phyloP scores from a whole-genome alignment of 2,888 invertebrate genomes.

The Xanthia togata region DNA sequence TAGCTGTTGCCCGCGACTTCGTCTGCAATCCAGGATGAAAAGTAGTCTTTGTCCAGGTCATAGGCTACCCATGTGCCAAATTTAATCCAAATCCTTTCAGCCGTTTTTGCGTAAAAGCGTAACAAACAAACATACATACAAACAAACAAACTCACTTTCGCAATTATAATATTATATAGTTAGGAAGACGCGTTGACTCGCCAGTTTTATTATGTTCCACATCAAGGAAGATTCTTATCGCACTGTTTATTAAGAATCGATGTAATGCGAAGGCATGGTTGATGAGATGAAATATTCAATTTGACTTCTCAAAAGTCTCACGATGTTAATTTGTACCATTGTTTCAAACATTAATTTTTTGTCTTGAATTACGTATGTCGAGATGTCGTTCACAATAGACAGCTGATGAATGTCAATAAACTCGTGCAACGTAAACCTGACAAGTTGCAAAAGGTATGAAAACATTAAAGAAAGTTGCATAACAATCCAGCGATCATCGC shows the following conservation, averaged over 20 bases:
- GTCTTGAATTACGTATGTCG: conserved; percentile 7
- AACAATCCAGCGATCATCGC: conserved; percentile 30
- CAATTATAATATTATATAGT: no score
- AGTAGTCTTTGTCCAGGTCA: no score
- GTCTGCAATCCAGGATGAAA: no score
- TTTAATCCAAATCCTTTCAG: no score
- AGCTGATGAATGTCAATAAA: conserved; percentile 49
- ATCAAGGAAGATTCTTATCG: background rate
- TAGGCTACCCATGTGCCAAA: no score
- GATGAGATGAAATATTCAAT: conserved; percentile 28
- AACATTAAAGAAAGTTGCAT: conserved; percentile 32
- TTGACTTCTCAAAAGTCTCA: conserved; percentile 36
- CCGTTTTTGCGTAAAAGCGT: no score
- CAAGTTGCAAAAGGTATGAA: conserved; percentile 42
- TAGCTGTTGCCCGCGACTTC: no score
- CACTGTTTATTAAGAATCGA: conserved; percentile 8
- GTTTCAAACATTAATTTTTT: conserved; percentile 18
- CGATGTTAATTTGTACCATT: conserved; percentile 31
- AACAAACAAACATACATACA: no score
- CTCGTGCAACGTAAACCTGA: conserved; percentile 23
- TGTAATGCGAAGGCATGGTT: conserved; percentile 1
- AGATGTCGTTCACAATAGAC: conserved; percentile 38
- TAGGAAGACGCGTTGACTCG: conserved; percentile 7
- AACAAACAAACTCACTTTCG: no score
- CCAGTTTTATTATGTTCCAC: conserved; percentile 4